Base-by-base conservation (phyloP, 2,797 vertebrate genomes). In the Chaetophractus vellerosus region DNA sequence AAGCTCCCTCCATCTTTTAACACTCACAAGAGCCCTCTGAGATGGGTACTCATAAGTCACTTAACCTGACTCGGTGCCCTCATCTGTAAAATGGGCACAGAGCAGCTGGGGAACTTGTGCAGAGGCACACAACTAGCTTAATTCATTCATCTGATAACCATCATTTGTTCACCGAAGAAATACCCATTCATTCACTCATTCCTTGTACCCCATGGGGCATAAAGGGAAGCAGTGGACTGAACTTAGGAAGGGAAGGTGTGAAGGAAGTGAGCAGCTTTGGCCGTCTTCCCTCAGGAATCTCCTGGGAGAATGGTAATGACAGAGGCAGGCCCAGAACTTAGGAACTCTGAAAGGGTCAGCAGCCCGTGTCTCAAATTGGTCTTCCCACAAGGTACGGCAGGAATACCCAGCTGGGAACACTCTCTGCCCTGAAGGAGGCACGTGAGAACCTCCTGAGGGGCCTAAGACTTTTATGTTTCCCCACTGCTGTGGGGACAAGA, bases 31-130 rank as follows among this genome's bases (percentile, higher is more conserved):
- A 63, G 64, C 41, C 24, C 21, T 68, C 26, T 10, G 52, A 90
- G 21, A 38, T 7, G 48, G 71, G 19, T 19, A 31, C 38, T 66
- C 88, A 91, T 0, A 83, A 78, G 66, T 69, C 28, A 59, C 11
- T 68, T 28, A 23, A 18, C 5, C 45, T 50, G 66, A 26, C 38
- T 87, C 50, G 50, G 55, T 52, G 41, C 16, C 48, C 38, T 69
- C 76, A 50, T 59, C 52, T 90, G 33, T 92, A 82, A 96, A 92
- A 91, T 10, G 72, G 11, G 68, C 41, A 94, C 72, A 82, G 23
- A 41, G n/a, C 64, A 24, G 82, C 41, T 50, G 36, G 87, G 36
- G 36, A 52, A 72, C 23, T 38, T 84, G 52, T 79, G 33, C 66
- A 75, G 87, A 92, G 41, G 59, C 36, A 80, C 64, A 92, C 57